phyloP scores from a whole-genome alignment of 1,140 invertebrate species.

The Leptinotarsa lineolata region DNA sequence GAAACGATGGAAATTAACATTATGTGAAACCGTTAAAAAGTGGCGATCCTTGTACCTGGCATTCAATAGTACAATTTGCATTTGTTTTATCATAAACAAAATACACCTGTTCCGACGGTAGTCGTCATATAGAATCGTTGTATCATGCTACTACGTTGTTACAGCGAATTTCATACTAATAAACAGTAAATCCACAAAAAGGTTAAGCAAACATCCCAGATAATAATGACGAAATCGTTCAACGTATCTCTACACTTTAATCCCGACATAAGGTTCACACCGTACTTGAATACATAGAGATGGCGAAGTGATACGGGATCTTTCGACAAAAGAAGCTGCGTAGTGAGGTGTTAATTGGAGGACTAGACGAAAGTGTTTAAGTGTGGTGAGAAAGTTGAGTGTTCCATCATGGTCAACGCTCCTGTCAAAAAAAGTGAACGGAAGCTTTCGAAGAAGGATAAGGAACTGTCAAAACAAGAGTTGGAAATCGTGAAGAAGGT shows the following conservation, averaged over 20 bases:
- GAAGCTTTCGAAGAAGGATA: neutral
- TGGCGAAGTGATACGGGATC: slow-evolving; percentile 12
- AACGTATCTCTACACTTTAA: slow-evolving; percentile 27
- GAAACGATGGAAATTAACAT: neutral
- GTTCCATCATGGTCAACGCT: neutral
- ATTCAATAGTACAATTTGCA: slow-evolving; percentile 13
- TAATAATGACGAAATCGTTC: slow-evolving; percentile 38
- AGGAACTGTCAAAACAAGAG: neutral
- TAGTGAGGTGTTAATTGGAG: neutral
- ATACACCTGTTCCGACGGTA: slow-evolving; percentile 12
- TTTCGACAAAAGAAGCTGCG: neutral
- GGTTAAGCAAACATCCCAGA: slow-evolving; percentile 40
- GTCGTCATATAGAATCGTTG: neutral
- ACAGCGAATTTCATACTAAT: slow-evolving; percentile 6
- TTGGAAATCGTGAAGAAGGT: neutral
- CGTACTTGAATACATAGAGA: slow-evolving; percentile 39
- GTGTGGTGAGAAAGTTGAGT: neutral
- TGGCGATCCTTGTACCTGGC: slow-evolving; percentile 25
- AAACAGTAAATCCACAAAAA: slow-evolving; percentile 24
- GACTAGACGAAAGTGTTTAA: neutral
- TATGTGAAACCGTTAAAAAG: neutral
- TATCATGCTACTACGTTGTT: slow-evolving; percentile 7
- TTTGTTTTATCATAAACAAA: slow-evolving; percentile 12
- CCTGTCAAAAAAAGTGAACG: neutral
- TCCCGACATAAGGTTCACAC: slow-evolving; percentile 36